Evolutionary conservation across 2,113 vertebrate genomes (phyloP).

Genomic region (Gambusia holbrooki): DNA sequence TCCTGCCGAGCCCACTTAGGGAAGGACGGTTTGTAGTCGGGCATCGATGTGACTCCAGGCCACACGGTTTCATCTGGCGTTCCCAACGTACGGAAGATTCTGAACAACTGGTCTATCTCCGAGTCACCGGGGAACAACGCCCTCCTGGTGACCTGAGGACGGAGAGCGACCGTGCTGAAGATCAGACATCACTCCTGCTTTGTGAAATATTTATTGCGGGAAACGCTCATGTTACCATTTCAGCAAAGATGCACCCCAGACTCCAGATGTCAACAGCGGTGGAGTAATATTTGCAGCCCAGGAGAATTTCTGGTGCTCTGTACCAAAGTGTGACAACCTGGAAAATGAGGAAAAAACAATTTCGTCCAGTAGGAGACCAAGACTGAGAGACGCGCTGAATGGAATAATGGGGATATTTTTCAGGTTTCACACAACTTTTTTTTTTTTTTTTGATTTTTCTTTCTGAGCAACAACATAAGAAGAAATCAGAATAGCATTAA

Average conservation of each 20-base stretch:
- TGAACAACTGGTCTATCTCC: conserved; percentile 93
- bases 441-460: background rate
- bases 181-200: background rate
- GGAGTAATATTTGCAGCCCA: conserved; percentile 96
- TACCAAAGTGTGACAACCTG: conserved; percentile 97
- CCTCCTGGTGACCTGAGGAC: conserved; percentile 85
- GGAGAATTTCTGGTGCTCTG: conserved; percentile 93
- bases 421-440: background rate
- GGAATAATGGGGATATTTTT: background rate
- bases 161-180: background rate
- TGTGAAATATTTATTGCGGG: background rate
- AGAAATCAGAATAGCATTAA: no score
- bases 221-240: conserved; percentile 84
- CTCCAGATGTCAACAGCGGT: conserved; percentile 98
- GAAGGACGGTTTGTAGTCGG: conserved; percentile 94
- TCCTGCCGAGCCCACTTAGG: conserved; percentile 94
- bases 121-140: conserved; percentile 95
- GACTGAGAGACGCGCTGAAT: background rate
- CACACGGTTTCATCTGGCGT: conserved; percentile 91
- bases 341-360: background rate
- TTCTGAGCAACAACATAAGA: background rate
- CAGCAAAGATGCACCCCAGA: conserved; percentile 95
- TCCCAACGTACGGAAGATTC: conserved; percentile 93
- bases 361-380: background rate
- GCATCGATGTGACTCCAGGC: conserved; percentile 94